phyloP scores from a whole-genome alignment of 2,888 invertebrate genomes.

The Tethea ocularis region DNA sequence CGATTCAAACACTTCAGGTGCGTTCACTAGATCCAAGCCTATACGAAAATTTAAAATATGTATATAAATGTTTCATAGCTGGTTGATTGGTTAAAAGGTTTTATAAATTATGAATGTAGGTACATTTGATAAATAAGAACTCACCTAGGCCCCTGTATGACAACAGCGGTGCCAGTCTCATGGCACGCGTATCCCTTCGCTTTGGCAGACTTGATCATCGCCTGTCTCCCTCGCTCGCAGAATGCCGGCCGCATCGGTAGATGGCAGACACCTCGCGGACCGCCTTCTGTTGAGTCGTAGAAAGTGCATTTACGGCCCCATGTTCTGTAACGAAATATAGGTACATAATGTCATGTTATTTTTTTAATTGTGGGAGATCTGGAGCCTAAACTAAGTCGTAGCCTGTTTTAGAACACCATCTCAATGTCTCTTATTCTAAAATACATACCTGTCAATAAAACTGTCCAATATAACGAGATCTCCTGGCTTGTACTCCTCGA shows the following conservation, averaged over 20 bases:
- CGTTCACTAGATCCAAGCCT: too few relatives aligned
- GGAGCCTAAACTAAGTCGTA: too few relatives aligned
- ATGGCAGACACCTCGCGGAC: conserved; percentile 93
- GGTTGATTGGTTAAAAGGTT: too few relatives aligned
- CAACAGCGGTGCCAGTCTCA: conserved; percentile 73
- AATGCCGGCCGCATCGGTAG: conserved; percentile 96
- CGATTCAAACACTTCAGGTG: too few relatives aligned
- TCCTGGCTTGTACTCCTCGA: conserved; percentile 93
- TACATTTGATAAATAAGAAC: not conserved
- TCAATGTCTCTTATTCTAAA: not conserved
- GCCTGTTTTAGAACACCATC: too few relatives aligned
- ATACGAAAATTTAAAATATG: too few relatives aligned
- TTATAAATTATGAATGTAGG: conserved; percentile 81
- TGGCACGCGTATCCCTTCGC: conserved; percentile 80
- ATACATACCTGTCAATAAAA: conserved; percentile 89
- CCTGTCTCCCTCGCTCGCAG: conserved; percentile 87
- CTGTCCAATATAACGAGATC: conserved; percentile 94
- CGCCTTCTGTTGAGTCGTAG: conserved; percentile 88
- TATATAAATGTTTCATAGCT: too few relatives aligned
- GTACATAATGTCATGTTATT: too few relatives aligned
- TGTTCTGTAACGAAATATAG: conserved; percentile 50
- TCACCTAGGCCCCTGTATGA: conserved; percentile 75
- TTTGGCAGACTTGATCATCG: conserved; percentile 87
- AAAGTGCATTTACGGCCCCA: conserved; percentile 88
- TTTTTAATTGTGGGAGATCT: too few relatives aligned